Conservation (phyloP, 2,113 vertebrate genomes). For the Anguilla japonica region DNA sequence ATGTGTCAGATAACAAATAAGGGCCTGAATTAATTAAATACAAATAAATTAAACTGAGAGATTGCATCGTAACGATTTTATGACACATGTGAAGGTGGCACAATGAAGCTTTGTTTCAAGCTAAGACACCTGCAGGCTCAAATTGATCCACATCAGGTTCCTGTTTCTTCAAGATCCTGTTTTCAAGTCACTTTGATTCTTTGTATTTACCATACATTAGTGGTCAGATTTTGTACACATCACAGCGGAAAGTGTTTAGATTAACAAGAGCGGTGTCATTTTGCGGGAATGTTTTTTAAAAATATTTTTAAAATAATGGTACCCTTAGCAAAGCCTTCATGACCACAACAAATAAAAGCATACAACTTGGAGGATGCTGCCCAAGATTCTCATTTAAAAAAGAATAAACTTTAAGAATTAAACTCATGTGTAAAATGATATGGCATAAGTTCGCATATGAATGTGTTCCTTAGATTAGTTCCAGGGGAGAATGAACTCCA, state of each 20-base stretch:
- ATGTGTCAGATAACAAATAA: neutral
- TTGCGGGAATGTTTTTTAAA: neutral
- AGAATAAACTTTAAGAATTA: neutral
- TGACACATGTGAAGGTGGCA: neutral
- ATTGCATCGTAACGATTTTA: neutral
- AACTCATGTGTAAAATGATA: constrained; percentile 65
- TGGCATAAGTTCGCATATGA: constrained; percentile 77
- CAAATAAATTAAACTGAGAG: neutral
- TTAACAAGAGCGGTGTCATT: neutral
- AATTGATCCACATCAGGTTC: neutral
- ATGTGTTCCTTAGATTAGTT: constrained; percentile 61
- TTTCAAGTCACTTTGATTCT: too few relatives aligned
- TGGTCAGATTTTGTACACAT: neutral
- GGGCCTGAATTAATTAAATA: neutral
- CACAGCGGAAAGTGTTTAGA: neutral
- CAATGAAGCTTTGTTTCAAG: neutral
- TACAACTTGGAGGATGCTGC: constrained; percentile 16
- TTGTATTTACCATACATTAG: neutral
- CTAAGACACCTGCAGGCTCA: neutral
- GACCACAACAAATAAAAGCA: constrained; percentile 17
- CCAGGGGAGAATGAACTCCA: constrained; percentile 63
- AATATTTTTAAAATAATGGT: neutral
- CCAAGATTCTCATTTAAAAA: neutral
- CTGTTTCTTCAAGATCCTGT: too few relatives aligned
- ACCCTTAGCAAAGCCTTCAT: neutral